Evolutionary conservation across 2,888 invertebrate species (phyloP).

Genomic region (Gasteruption jaculator): DNA sequence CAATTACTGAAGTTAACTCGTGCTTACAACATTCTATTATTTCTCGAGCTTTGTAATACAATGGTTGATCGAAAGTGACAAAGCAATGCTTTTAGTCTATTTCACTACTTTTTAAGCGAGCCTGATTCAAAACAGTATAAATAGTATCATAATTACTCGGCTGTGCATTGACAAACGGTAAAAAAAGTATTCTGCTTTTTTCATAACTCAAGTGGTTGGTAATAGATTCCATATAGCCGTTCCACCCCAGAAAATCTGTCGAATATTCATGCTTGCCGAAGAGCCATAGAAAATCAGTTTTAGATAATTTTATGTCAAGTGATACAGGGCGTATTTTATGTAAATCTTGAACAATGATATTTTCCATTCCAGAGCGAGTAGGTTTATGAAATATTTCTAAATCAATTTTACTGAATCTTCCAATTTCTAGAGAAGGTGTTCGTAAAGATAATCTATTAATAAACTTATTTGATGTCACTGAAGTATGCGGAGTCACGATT

Average conservation of each 20-base stretch:
- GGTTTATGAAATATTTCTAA: neutral
- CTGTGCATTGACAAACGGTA: conserved; percentile 22
- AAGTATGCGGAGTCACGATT: conserved; percentile 8
- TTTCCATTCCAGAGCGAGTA: neutral
- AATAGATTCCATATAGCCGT: conserved; percentile 2
- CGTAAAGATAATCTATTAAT: conserved; percentile 1
- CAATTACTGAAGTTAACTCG: conserved; percentile 15
- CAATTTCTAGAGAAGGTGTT: neutral
- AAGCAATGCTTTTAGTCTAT: conserved; percentile 12
- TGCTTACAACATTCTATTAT: conserved; percentile 11
- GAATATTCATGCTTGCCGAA: too few species aligned
- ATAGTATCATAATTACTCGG: conserved; percentile 20
- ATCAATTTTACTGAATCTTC: neutral
- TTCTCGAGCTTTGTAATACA: conserved; percentile 21
- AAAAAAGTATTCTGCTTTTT: conserved; percentile 23
- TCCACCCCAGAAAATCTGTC: too few species aligned
- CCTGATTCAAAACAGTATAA: conserved; percentile 14
- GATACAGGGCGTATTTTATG: neutral
- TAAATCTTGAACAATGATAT: conserved; percentile 1
- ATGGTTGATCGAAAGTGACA: conserved; percentile 15
- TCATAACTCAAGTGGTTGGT: conserved; percentile 11
- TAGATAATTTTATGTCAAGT: neutral
- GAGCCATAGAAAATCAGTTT: conserved; percentile 1
- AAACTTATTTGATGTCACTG: conserved; percentile 2
- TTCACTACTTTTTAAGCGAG: conserved; percentile 13